Percentiles rank a stretch among this genome's conserved stretches.
Evolutionary conservation across 1,140 invertebrate genomes (phyloP).

Genomic region (Psix sp.): DNA sequence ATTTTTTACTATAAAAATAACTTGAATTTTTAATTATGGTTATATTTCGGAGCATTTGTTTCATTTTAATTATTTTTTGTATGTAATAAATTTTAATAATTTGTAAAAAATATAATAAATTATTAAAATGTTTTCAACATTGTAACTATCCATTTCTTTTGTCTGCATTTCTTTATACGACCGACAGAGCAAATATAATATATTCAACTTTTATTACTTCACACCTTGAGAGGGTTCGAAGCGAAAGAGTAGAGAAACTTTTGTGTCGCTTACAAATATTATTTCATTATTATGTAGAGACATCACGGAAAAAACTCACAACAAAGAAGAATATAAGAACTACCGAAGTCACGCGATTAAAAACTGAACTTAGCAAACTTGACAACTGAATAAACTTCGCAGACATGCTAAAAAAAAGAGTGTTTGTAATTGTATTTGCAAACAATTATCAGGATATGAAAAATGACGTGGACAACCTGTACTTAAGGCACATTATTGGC

Average conservation of each 20-base stretch:
- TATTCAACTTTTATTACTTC: constrained; percentile 13
- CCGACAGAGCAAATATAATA: too few species aligned
- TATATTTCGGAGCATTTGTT: too few species aligned
- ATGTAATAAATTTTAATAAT: too few species aligned
- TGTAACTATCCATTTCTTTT: too few species aligned
- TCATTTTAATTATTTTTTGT: too few species aligned
- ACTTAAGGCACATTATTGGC: constrained; percentile 36
- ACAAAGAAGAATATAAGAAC: constrained; percentile 40
- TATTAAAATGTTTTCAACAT: too few species aligned
- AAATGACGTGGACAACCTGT: constrained; percentile 24
- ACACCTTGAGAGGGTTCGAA: constrained; percentile 7
- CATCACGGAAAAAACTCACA: too few species aligned
- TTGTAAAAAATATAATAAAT: too few species aligned
- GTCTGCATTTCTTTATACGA: too few species aligned
- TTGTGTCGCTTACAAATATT: constrained; percentile 31
- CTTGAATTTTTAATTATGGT: too few species aligned
- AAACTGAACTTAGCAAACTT: too few species aligned
- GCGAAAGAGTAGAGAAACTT: constrained; percentile 4
- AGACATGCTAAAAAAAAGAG: background rate
- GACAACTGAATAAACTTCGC: constrained; percentile 31
- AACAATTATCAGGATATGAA: constrained; percentile 30
- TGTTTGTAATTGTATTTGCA: constrained; percentile 14
- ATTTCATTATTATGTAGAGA: constrained; percentile 63
- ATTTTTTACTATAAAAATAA: too few species aligned
- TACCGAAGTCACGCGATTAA: constrained; percentile 38